Conservation (phyloP, 2,113 vertebrate species). For the Hippoglossus stenolepis region DNA sequence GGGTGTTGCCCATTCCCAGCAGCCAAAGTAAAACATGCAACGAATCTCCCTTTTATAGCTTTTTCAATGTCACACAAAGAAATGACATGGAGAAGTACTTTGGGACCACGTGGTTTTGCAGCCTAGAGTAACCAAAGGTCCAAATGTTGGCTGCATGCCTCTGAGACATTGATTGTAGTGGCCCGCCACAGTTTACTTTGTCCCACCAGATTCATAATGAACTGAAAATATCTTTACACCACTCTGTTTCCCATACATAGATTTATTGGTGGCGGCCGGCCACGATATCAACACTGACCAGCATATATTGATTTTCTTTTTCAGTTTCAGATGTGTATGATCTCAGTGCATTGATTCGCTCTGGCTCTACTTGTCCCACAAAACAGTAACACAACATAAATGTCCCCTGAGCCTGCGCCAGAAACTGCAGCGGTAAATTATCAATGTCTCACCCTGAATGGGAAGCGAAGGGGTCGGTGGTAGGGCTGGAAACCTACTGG, state of each 20-base stretch:
- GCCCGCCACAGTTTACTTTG: too few relatives aligned
- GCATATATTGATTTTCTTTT: neutral
- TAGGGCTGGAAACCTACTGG: constrained; percentile 99
- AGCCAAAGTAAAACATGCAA: neutral
- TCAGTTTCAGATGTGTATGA: too few relatives aligned
- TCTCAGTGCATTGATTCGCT: too few relatives aligned
- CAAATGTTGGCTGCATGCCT: too few relatives aligned
- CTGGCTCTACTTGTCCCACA: neutral
- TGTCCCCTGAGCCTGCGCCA: neutral
- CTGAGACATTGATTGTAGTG: too few relatives aligned
- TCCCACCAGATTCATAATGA: too few relatives aligned
- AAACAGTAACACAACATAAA: neutral
- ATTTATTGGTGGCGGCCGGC: neutral
- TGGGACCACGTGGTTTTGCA: neutral
- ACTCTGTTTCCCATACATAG: too few relatives aligned
- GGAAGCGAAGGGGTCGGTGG: constrained; percentile 92
- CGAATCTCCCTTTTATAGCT: neutral
- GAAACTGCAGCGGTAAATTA: neutral
- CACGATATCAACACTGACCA: neutral
- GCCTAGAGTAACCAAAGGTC: too few relatives aligned
- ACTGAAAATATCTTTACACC: too few relatives aligned
- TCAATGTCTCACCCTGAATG: constrained; percentile 87
- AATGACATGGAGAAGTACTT: neutral
- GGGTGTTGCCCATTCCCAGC: neutral
- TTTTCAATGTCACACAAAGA: neutral